phyloP scores from a whole-genome alignment of 2,113 vertebrate genomes.

The Bos indicus region DNA sequence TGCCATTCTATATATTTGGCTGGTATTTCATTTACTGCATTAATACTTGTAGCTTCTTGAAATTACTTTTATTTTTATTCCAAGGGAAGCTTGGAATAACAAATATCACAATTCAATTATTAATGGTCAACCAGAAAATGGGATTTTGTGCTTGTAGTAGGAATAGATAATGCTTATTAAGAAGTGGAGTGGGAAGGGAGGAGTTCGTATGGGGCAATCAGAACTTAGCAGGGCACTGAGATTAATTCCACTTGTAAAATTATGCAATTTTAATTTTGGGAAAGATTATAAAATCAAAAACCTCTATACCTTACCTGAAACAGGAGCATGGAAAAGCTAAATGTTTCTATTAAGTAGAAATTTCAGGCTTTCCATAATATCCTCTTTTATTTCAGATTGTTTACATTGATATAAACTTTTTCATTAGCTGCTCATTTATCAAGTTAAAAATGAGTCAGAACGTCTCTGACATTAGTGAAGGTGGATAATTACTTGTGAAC shows the following conservation, averaged over 20 bases:
- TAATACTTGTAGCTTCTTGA: neutral
- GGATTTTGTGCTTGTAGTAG: neutral
- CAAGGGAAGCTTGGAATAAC: neutral
- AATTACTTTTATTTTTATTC: neutral
- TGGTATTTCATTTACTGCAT: neutral
- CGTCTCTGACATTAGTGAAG: neutral
- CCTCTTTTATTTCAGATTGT: neutral
- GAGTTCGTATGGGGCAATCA: neutral
- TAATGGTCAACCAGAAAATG: neutral
- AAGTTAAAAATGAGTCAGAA: neutral
- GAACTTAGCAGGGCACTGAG: neutral
- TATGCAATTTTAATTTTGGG: neutral
- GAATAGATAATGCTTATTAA: neutral
- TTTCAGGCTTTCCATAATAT: neutral
- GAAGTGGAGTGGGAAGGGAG: fast-evolving
- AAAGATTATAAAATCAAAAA: neutral
- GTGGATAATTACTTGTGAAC: neutral
- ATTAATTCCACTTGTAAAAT: neutral
- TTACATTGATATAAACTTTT: neutral
- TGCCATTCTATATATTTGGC: neutral
- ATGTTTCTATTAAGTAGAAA: neutral
- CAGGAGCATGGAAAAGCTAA: neutral
- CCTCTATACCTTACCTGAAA: neutral
- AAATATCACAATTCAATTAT: neutral
- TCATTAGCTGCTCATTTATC: neutral